Evolutionary conservation across 2,797 vertebrate genomes (phyloP).

Genomic region (Myiothlypis coronata): DNA sequence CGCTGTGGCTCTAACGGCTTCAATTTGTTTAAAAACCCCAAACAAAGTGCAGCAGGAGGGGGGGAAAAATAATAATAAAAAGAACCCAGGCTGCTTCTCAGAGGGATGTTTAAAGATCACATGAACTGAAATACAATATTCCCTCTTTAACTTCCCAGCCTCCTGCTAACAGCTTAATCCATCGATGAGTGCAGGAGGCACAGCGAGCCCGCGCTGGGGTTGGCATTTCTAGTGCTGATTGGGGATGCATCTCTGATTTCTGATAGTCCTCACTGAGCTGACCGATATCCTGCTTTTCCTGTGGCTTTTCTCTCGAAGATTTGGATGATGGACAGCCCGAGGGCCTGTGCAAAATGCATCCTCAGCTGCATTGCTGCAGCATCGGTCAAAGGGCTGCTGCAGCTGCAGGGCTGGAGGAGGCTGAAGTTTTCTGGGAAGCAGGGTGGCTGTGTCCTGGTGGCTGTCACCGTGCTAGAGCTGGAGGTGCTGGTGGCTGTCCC

Average conservation of each 20-base stretch:
- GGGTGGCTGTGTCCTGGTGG: neutral
- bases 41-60: neutral
- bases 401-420: neutral
- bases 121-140: slow-evolving; percentile 40
- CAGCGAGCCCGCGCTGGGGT: neutral
- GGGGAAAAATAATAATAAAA: neutral
- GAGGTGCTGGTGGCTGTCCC: neutral
- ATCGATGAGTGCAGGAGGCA: neutral
- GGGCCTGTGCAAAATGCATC: neutral
- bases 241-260: neutral
- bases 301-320: neutral
- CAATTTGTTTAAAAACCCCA: neutral
- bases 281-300: neutral
- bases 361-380: slow-evolving; percentile 29
- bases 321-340: neutral
- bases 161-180: slow-evolving; percentile 45
- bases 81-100: neutral
- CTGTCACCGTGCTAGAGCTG: neutral
- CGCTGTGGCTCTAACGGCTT: neutral
- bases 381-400: neutral
- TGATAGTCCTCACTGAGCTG: neutral
- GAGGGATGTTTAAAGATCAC: slow-evolving; percentile 22
- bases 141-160: slow-evolving; percentile 28
- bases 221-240: neutral
- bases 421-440: neutral